A percentile compares a stretch with the other conserved stretches of the same genome.
Evolutionary conservation across 2,888 invertebrate genomes (phyloP).

Genomic region (Oscheius sp.): DNA sequence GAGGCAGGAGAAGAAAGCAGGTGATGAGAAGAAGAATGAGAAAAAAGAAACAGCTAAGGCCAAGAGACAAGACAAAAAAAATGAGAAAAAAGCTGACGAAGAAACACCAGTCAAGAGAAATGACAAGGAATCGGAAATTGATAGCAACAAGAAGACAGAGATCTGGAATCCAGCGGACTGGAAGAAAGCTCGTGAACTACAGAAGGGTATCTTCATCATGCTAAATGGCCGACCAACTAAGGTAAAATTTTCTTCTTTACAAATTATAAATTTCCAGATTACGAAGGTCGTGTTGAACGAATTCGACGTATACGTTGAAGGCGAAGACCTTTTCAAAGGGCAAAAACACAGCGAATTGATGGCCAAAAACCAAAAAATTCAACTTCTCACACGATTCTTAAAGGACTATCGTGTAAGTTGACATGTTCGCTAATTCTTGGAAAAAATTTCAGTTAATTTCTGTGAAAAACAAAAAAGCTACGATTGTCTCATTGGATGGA

Average conservation of each 20-base stretch:
- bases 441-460: conserved; percentile 21
- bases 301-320: conserved; percentile 9
- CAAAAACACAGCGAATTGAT: background rate
- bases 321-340: conserved; percentile 13
- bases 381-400: background rate
- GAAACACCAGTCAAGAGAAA: background rate
- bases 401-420: conserved; percentile 14
- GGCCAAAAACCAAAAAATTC: background rate
- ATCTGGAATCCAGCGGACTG: background rate
- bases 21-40: background rate
- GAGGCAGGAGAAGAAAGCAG: background rate
- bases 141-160: too few relatives aligned
- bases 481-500: background rate
- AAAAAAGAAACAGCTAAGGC: background rate
- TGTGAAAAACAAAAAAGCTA: conserved; percentile 17
- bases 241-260: background rate
- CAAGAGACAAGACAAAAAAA: background rate
- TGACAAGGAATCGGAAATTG: background rate
- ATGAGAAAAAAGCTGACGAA: background rate
- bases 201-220: background rate
- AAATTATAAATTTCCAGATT: background rate
- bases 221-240: background rate
- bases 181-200: background rate
- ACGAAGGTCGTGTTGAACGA: background rate
- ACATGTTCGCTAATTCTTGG: background rate